A percentile compares a stretch with the other conserved stretches of the same genome.
These are phyloP conservation scores for Adelphocoris suturalis DNA, from an alignment of 2,888 invertebrate species.

Conservation along the genomic window DNA sequence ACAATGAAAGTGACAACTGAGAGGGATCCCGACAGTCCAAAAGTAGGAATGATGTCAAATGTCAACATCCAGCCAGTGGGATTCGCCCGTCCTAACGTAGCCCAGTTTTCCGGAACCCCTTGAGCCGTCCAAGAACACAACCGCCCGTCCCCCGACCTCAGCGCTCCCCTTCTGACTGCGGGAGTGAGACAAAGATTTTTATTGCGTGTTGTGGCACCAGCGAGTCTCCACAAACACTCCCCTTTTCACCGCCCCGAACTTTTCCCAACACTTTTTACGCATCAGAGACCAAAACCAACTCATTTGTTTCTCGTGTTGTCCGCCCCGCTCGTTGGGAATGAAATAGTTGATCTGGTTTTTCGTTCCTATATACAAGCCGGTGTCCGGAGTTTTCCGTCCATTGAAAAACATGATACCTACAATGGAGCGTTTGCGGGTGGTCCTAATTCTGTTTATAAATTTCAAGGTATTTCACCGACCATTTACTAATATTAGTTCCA, in stretches of 20 bases:
- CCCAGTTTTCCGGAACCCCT: slow-evolving; percentile 30
- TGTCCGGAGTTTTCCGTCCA: neutral
- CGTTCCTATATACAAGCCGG: neutral
- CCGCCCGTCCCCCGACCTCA: slow-evolving; percentile 25
- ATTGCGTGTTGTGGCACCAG: slow-evolving; percentile 71
- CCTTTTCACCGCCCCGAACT: slow-evolving; percentile 46
- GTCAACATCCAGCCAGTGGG: slow-evolving; percentile 27
- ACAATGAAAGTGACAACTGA: neutral
- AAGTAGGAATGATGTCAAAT: slow-evolving; percentile 8
- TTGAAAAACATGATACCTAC: neutral
- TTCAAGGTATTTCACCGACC: too few relatives aligned
- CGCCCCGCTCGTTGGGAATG: slow-evolving; percentile 53
- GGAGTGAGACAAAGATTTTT: slow-evolving; percentile 69
- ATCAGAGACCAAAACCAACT: slow-evolving; percentile 59
- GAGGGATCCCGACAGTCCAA: neutral
- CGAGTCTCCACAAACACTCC: slow-evolving; percentile 69
- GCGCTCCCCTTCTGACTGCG: slow-evolving; percentile 51
- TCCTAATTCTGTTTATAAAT: too few relatives aligned
- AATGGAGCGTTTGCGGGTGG: too few relatives aligned
- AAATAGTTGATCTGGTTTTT: slow-evolving; percentile 5
- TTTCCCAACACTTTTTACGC: slow-evolving; percentile 59
- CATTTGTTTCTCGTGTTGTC: slow-evolving; percentile 60
- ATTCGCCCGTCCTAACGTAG: neutral
- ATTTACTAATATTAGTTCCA: too few relatives aligned
- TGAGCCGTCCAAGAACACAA: slow-evolving; percentile 13